These are phyloP conservation scores for Drosophila affinis DNA, from an alignment of 2,888 invertebrate species.

Conservation along the genomic window DNA sequence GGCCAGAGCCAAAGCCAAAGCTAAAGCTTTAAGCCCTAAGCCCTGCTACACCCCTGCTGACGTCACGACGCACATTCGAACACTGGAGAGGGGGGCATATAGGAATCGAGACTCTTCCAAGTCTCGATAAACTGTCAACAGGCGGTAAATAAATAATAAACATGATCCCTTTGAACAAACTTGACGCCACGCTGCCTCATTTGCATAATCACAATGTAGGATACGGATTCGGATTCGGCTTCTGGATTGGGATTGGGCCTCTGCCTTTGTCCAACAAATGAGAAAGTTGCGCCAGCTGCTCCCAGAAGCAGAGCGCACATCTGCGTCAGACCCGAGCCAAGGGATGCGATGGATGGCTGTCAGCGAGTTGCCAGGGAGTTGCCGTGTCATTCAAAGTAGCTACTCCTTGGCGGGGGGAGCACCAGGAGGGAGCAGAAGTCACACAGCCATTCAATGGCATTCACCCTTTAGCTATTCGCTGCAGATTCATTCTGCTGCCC, in stretches of 20 bases:
- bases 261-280: slow-evolving; percentile 39
- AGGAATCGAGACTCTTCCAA: slow-evolving; percentile 43
- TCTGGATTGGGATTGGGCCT: slow-evolving; percentile 7
- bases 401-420: slow-evolving; percentile 16
- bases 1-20: slow-evolving; percentile 13
- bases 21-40: slow-evolving; percentile 48
- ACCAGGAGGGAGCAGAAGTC: slow-evolving; percentile 10
- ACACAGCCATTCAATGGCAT: slow-evolving; percentile 11
- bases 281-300: slow-evolving; percentile 44
- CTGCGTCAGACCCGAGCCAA: slow-evolving; percentile 8
- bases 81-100: neutral
- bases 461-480: neutral
- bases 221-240: slow-evolving; percentile 17
- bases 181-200: slow-evolving; percentile 59
- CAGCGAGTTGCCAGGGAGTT: slow-evolving; percentile 40
- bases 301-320: neutral
- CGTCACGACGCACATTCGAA: slow-evolving; percentile 34
- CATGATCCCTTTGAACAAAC: slow-evolving; percentile 72
- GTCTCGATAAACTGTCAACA: slow-evolving; percentile 66
- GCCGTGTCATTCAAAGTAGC: slow-evolving; percentile 14
- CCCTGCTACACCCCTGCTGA: slow-evolving; percentile 12
- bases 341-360: slow-evolving; percentile 22
- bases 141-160: slow-evolving; percentile 77
- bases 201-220: slow-evolving; percentile 70
- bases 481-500: neutral